phyloP scores from a whole-genome alignment of 2,888 invertebrate genomes.

The Athetis lepigone region DNA sequence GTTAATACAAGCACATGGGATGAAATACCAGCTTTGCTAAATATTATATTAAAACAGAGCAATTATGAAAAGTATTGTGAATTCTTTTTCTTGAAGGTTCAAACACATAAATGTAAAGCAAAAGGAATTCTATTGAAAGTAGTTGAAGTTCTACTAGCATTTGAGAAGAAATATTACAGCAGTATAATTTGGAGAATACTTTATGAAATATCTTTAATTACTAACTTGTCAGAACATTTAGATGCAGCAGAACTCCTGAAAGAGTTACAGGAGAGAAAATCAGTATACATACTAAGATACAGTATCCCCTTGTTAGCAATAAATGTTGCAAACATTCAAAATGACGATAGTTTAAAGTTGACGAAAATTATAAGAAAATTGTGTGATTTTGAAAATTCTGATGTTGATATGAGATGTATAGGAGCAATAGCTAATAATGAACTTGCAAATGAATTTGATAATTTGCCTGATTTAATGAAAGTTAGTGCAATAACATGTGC shows the following conservation, averaged over 20 bases:
- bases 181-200: constrained; percentile 77
- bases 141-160: constrained; percentile 68
- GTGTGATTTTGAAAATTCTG: constrained; percentile 76
- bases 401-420: constrained; percentile 82
- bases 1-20: constrained; percentile 69
- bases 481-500: constrained; percentile 79
- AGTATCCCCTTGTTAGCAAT: constrained; percentile 78
- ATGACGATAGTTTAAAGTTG: constrained; percentile 63
- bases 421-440: constrained; percentile 83
- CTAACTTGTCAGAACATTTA: constrained; percentile 58
- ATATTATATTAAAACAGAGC: constrained; percentile 67
- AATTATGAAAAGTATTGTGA: constrained; percentile 76
- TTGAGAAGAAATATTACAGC: constrained; percentile 68
- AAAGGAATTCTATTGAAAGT: constrained; percentile 66
- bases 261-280: constrained; percentile 57
- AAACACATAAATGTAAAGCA: constrained; percentile 59
- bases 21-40: constrained; percentile 69
- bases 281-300: constrained; percentile 76
- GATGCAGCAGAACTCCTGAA: constrained; percentile 61
- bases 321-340: constrained; percentile 59
- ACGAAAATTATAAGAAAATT: constrained; percentile 72
- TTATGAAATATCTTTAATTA: constrained; percentile 74
- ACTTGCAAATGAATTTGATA: constrained; percentile 70
- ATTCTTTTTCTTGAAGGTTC: constrained; percentile 71
- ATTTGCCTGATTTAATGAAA: constrained; percentile 73